Base-by-base conservation (phyloP, 2,888 invertebrate genomes). In the Mythimna lalbum region DNA sequence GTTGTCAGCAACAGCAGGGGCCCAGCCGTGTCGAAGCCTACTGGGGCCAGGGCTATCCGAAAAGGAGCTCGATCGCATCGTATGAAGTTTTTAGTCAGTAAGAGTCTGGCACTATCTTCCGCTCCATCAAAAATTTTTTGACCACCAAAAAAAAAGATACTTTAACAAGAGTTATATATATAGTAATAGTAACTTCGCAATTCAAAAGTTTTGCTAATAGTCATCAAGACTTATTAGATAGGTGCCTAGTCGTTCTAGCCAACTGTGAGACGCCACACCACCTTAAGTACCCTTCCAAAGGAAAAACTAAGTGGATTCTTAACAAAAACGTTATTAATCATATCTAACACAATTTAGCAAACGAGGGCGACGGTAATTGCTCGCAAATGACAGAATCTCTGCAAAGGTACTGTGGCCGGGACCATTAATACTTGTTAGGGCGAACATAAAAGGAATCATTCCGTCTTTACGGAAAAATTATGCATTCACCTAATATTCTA, bases 381-480 rank as follows among this genome's bases (percentile, higher is more conserved):
- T 90, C 86, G 88, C 89, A 92, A 93, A 93, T 93, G 92, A 93
- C 90, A 91, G 89, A 89, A 90, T 90, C 90, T 87, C 84, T 81
- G 85, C 82, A 76, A 82, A 78, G 80, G 89, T 88, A 87, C 87
- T 86, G 83, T 84, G 83, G 82, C 79, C 71, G 81, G 81, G 80
- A 84, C 89, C 92, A 93, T 94, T 93, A 90, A 92, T 94, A 91
- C 91, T 93, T 88, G 91, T 94, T 94, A 94, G 86, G 81, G 82
- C 87, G 86, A 90, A 91, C 93, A 92, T 92, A 93, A 93, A 92
- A 87, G 90, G 90, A 92, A 93, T 92, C 91, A 89, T 87, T 88
- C 83, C 79, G 88, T 88, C 90, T 90, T 88, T 89, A 86, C 80
- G 88, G 90, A 90, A 93, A 93, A 94, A 93, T 89, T 93, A 92